Base-by-base conservation (phyloP, 2,797 vertebrate species). In the Darevskia nairensis region DNA sequence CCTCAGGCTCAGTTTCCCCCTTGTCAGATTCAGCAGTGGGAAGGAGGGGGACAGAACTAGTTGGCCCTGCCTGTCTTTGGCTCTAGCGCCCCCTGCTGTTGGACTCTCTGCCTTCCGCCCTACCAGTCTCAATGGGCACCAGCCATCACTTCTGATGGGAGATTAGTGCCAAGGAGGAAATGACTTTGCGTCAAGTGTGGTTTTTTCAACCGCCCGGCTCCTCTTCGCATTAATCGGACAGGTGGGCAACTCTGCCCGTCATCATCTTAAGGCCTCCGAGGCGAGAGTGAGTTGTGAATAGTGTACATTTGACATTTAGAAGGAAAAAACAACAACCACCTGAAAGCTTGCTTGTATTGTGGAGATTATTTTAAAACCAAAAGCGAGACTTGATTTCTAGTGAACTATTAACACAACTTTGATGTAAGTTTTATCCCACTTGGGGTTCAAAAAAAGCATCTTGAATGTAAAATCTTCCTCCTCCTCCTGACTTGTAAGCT, bases 291-390 rank as follows among this genome's bases (percentile, higher is more conserved):
- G 96, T 95, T 97, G 96, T 97, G 95, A 97, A 97, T 97, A 97
- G 96, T 97, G 97, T 97, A 97, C 96, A 97, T 97, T 97, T 97
- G 97, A 96, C 27, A 29, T 61, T 82, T 3, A 21, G 55, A 27
- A 74, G 74, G 13, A 8, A 46, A 29, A 25, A n/a, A 35, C 86
- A 87, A 96, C 21, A 8, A 3, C 19, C 8, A 3, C 21, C 8
- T 96, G 23, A 96, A 96, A 96, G 96, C 97, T 97, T 97, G 96
- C 97, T 97, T 96, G 97, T 97, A 97, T 97, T 96, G 95, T 97
- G 97, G 96, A 97, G 96, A 96, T 95, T 96, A 96, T 95, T 96
- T 96, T 95, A 94, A 97, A 82, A 27, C 39, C 69, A 82, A 35
- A 97, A 95, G 95, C 93, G 94, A 96, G 23, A 96, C 96, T 97